phyloP scores from a whole-genome alignment of 1,140 invertebrate genomes.

The Polypedilum pembai region DNA sequence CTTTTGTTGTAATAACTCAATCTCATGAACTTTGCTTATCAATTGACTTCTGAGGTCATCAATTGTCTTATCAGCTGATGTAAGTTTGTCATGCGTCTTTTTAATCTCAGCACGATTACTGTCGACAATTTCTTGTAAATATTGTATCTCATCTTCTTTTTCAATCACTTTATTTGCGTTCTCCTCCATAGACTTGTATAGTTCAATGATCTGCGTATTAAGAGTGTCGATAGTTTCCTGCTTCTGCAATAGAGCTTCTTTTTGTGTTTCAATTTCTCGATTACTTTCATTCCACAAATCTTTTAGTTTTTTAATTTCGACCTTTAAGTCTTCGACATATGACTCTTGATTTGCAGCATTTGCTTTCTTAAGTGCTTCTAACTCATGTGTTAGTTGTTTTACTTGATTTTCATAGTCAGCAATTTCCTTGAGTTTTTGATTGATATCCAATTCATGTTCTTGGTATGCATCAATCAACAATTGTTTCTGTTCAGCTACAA shows the following conservation, averaged over 20 bases:
- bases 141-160: conserved; percentile 36
- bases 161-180: conserved; percentile 36
- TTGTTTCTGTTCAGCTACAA: conserved; percentile 41
- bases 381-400: conserved; percentile 33
- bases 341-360: conserved; percentile 33
- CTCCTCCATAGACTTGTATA: conserved; percentile 37
- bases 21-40: conserved; percentile 27
- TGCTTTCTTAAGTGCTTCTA: conserved; percentile 33
- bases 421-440: conserved; percentile 49
- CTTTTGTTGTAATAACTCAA: conserved; percentile 34
- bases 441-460: conserved; percentile 39
- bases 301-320: conserved; percentile 44
- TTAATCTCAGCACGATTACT: conserved; percentile 49
- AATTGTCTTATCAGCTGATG: conserved; percentile 42
- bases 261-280: conserved; percentile 36
- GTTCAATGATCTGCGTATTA: conserved; percentile 37
- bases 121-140: conserved; percentile 34
- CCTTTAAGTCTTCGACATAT: conserved; percentile 42
- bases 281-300: conserved; percentile 34
- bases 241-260: conserved; percentile 35
- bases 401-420: conserved; percentile 41
- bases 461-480: conserved; percentile 40
- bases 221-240: conserved; percentile 40
- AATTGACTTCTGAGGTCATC: conserved; percentile 41
- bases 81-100: conserved; percentile 44